Evolutionary conservation across 2,888 invertebrate genomes (phyloP).

Genomic region (Xylota segnis): DNA sequence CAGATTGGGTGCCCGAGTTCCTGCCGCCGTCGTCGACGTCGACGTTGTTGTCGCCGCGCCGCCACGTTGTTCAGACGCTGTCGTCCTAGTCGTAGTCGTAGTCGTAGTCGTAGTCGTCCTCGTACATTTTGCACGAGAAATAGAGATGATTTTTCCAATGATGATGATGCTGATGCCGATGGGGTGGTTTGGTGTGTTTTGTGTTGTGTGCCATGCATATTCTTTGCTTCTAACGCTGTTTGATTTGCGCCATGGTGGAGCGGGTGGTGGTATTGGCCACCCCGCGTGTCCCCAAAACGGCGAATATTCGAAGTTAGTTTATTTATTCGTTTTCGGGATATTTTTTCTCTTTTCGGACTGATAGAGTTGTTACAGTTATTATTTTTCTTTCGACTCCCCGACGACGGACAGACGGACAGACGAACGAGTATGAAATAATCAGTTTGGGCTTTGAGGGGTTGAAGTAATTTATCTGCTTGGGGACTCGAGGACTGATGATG

Average conservation of each 20-base stretch:
- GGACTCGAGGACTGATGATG: conserved; percentile 49
- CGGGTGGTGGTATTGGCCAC: conserved; percentile 19
- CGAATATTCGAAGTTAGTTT: conserved; percentile 43
- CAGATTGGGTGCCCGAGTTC: conserved; percentile 76
- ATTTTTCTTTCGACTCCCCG: conserved; percentile 62
- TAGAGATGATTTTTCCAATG: conserved; percentile 68
- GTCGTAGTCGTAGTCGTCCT: conserved; percentile 57
- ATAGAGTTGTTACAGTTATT: conserved; percentile 72
- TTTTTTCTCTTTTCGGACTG: conserved; percentile 52
- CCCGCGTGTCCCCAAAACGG: conserved; percentile 28
- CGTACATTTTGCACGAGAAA: conserved; percentile 68
- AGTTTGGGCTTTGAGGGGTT: conserved; percentile 42
- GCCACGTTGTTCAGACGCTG: conserved; percentile 61
- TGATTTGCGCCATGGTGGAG: conserved; percentile 14
- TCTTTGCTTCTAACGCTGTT: conserved; percentile 45
- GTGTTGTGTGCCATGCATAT: conserved; percentile 68
- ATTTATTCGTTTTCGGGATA: conserved; percentile 19
- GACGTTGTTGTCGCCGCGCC: conserved; percentile 61
- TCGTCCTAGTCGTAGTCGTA: conserved; percentile 54
- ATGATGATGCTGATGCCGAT: conserved; percentile 74
- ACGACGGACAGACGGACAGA: not conserved
- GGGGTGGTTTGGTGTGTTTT: conserved; percentile 40
- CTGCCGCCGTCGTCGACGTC: conserved; percentile 67
- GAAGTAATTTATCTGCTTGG: conserved; percentile 61
- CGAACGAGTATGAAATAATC: conserved; percentile 63